A percentile compares a stretch with the other conserved stretches of the same genome.
These are phyloP conservation scores for Magallana gigas DNA, from an alignment of 1,140 invertebrate genomes.

Conservation along the genomic window DNA sequence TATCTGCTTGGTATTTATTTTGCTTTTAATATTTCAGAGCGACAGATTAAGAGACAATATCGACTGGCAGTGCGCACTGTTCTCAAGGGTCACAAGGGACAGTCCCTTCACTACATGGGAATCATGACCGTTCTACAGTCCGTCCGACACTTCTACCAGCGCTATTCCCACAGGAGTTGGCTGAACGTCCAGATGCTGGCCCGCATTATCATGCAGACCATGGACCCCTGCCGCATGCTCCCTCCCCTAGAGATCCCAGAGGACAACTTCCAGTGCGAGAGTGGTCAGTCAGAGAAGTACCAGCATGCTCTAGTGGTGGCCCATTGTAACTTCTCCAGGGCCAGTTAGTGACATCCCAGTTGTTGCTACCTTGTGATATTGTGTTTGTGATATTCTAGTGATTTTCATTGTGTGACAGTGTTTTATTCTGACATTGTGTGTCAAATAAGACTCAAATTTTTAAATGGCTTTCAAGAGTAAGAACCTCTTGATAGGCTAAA, in stretches of 20 bases:
- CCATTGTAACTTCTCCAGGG: slow-evolving; percentile 18
- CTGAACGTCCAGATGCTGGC: not conserved
- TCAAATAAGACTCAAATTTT: too few relatives aligned
- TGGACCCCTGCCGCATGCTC: not conserved
- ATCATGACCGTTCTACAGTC: not conserved
- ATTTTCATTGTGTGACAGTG: not conserved
- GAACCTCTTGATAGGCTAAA: too few relatives aligned
- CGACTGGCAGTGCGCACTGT: not conserved
- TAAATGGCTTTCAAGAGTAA: too few relatives aligned
- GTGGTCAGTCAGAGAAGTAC: not conserved
- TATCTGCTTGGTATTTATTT: too few relatives aligned
- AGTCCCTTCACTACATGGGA: slow-evolving; percentile 28
- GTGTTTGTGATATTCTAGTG: not conserved
- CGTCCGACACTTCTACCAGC: slow-evolving; percentile 8
- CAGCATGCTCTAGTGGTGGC: not conserved
- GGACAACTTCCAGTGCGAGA: not conserved
- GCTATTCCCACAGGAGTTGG: not conserved
- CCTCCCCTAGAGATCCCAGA: not conserved
- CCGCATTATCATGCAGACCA: not conserved
- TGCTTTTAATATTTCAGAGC: not conserved
- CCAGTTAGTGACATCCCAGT: not conserved
- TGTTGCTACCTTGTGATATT: not conserved
- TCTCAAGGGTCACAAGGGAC: not conserved
- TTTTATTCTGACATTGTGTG: not conserved
- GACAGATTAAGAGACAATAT: not conserved